phyloP scores from a whole-genome alignment of 2,113 vertebrate genomes.

The Solenodon paradoxus region DNA sequence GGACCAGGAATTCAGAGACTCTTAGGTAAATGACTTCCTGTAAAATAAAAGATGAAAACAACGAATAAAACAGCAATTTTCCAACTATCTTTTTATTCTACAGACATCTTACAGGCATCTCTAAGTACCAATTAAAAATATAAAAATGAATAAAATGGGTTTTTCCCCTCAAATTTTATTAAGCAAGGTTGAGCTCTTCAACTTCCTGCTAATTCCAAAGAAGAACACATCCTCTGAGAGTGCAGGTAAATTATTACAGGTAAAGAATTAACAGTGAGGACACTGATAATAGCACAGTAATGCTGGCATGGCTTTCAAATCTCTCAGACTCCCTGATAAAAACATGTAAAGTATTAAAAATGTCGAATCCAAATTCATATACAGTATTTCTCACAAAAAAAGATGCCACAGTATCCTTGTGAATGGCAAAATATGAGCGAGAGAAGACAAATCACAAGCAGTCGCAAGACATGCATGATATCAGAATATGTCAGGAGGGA shows the following conservation, averaged over 20 bases:
- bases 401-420: background rate
- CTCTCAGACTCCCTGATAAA: background rate
- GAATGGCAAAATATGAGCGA: background rate
- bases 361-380: background rate
- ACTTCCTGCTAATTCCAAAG: background rate
- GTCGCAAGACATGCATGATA: background rate
- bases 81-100: background rate
- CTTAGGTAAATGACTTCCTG: background rate
- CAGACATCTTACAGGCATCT: background rate
- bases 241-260: too few relatives aligned
- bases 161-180: background rate
- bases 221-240: background rate
- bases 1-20: background rate
- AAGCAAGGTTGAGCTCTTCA: background rate
- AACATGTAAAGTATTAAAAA: background rate
- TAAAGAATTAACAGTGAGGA: background rate
- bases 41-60: background rate
- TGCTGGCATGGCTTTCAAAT: background rate
- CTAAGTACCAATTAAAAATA: background rate
- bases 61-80: background rate
- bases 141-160: background rate
- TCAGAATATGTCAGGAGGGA: background rate
- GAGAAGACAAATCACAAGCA: background rate
- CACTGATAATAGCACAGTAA: background rate
- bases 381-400: background rate